phyloP scores from a whole-genome alignment of 2,888 invertebrate genomes.

The Trimorus sp. region DNA sequence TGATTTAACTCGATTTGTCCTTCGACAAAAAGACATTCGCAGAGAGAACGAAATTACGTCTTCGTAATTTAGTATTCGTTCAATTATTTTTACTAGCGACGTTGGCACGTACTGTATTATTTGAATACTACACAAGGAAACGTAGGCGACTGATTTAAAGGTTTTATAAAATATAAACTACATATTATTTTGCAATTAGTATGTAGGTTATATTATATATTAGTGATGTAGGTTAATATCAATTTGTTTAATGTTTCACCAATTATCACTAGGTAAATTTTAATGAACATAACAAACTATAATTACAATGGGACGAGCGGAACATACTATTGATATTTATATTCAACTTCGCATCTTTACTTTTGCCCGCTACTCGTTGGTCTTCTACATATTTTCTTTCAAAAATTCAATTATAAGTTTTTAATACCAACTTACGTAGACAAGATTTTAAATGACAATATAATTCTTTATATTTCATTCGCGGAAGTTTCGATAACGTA shows the following conservation, averaged over 20 bases:
- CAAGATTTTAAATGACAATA: slow-evolving; percentile 56
- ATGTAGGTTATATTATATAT: too few relatives aligned
- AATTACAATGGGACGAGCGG: slow-evolving; percentile 15
- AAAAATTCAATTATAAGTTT: slow-evolving; percentile 58
- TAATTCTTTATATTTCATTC: slow-evolving; percentile 55
- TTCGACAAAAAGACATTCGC: too few relatives aligned
- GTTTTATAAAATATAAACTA: too few relatives aligned
- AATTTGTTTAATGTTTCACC: not conserved
- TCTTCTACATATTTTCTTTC: slow-evolving; percentile 38
- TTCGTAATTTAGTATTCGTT: too few relatives aligned
- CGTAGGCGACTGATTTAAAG: too few relatives aligned
- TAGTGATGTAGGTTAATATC: not conserved
- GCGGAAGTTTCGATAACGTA: slow-evolving; percentile 33
- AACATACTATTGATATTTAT: slow-evolving; percentile 29
- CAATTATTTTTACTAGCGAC: too few relatives aligned
- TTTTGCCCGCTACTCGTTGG: slow-evolving; percentile 23
- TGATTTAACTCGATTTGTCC: too few relatives aligned
- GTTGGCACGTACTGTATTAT: too few relatives aligned
- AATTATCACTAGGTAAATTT: not conserved
- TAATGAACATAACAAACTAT: not conserved
- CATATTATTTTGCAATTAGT: too few relatives aligned
- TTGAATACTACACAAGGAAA: too few relatives aligned
- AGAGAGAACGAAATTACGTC: too few relatives aligned
- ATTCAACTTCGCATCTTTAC: slow-evolving; percentile 16
- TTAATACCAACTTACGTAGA: slow-evolving; percentile 50